Evolutionary conservation across 2,888 invertebrate species (phyloP).

Genomic region (Diloba caeruleocephala): DNA sequence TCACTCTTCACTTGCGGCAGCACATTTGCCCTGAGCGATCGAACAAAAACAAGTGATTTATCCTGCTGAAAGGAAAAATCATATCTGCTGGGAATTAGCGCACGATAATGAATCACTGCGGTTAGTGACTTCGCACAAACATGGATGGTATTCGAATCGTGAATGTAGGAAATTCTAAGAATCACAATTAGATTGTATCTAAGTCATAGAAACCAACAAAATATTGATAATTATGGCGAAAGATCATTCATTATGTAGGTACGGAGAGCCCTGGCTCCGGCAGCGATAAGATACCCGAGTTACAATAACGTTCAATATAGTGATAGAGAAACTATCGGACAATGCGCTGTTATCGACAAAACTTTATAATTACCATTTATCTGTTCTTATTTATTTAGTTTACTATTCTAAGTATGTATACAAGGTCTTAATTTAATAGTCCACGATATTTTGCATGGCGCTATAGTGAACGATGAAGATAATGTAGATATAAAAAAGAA

Average conservation of each 20-base stretch:
- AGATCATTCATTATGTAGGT: conserved; percentile 16
- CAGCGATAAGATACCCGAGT: conserved; percentile 47
- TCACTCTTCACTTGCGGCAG: conserved; percentile 11
- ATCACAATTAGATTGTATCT: no score
- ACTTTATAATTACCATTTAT: conserved; percentile 50
- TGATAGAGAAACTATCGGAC: conserved; percentile 54
- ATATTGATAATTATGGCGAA: no score
- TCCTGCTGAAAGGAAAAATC: conserved; percentile 59
- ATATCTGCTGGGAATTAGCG: conserved; percentile 65
- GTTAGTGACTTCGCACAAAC: conserved; percentile 33
- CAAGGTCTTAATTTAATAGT: no score
- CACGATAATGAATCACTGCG: conserved; percentile 60
- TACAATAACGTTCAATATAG: conserved; percentile 50
- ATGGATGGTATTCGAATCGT: conserved; percentile 28
- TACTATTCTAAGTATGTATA: conserved; percentile 15
- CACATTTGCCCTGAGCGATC: conserved; percentile 10
- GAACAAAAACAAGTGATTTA: conserved; percentile 50
- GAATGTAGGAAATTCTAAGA: no score
- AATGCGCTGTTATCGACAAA: conserved; percentile 49
- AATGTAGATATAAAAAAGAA: no score
- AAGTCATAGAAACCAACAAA: no score
- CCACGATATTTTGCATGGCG: no score
- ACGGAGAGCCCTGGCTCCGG: conserved; percentile 9
- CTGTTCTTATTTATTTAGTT: conserved; percentile 40
- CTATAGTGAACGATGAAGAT: no score